Conservation (phyloP, 2,888 invertebrate genomes). For the Pristionchus japonicus region DNA sequence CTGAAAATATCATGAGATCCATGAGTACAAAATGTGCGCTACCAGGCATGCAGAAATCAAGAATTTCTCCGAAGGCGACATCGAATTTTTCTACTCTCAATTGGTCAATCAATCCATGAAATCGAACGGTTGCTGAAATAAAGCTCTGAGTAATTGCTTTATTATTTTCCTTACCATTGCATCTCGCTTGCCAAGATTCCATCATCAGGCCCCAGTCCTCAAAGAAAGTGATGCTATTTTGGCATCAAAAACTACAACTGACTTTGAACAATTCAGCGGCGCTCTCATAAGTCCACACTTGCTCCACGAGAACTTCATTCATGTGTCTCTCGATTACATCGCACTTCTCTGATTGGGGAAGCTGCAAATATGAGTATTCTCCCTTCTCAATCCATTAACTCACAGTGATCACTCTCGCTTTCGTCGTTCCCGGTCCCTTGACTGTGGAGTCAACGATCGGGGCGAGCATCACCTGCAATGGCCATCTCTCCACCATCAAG, state of each 20-base stretch:
- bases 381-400: neutral
- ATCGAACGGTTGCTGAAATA: neutral
- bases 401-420: neutral
- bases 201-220: neutral
- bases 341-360: neutral
- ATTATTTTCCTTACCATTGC: neutral
- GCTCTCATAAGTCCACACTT: neutral
- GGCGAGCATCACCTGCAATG: constrained; percentile 1
- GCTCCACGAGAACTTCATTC: neutral
- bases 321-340: neutral
- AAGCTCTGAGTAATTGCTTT: neutral
- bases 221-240: neutral
- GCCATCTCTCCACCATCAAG: neutral
- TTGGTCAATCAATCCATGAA: neutral
- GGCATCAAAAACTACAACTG: neutral
- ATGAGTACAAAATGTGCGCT: neutral
- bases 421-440: neutral
- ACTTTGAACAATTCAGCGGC: neutral
- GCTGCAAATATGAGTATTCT: neutral
- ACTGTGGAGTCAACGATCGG: neutral
- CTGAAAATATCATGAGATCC: neutral
- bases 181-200: neutral
- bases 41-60: neutral
- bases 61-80: neutral
- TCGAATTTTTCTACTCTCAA: constrained; percentile 42